Conservation (phyloP, 2,888 invertebrate species). For the Nemapogon koenigi region DNA sequence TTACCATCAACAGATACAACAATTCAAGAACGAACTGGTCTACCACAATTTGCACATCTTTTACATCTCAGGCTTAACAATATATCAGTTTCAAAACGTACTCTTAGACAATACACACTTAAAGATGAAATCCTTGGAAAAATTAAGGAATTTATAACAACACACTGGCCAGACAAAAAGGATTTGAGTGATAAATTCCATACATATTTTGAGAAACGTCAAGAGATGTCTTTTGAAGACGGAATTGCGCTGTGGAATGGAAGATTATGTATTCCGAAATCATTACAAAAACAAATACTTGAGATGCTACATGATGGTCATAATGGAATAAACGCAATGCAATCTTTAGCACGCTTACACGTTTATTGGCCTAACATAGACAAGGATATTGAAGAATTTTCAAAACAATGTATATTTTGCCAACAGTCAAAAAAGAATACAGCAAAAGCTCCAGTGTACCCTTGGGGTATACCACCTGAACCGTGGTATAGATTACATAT, state of each 20-base stretch:
- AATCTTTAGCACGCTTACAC: conserved; percentile 6
- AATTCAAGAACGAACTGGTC: conserved; percentile 1
- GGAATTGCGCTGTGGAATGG: too few relatives aligned
- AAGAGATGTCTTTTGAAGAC: too few relatives aligned
- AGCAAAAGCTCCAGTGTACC: conserved; percentile 8
- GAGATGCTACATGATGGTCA: too few relatives aligned
- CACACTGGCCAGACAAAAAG: too few relatives aligned
- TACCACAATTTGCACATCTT: conserved; percentile 9
- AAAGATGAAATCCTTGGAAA: too few relatives aligned
- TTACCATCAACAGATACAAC: background rate
- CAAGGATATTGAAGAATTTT: conserved; percentile 1
- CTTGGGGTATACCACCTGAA: conserved; percentile 8
- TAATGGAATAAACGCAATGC: too few relatives aligned
- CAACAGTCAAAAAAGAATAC: conserved; percentile 1
- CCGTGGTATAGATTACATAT: conserved; percentile 11
- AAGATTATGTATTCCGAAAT: too few relatives aligned
- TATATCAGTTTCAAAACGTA: conserved; percentile 5
- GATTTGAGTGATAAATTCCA: too few relatives aligned
- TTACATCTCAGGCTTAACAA: conserved; percentile 3
- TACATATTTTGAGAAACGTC: too few relatives aligned
- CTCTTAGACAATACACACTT: too few relatives aligned
- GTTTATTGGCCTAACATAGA: conserved; percentile 11
- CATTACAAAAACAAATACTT: too few relatives aligned
- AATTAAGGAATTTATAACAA: too few relatives aligned
- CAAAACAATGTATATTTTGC: conserved; percentile 7